Percentiles rank a stretch among this genome's conserved stretches.
These are phyloP conservation scores for Tipula unca DNA, from an alignment of 2,888 invertebrate genomes.

Conservation along the genomic window DNA sequence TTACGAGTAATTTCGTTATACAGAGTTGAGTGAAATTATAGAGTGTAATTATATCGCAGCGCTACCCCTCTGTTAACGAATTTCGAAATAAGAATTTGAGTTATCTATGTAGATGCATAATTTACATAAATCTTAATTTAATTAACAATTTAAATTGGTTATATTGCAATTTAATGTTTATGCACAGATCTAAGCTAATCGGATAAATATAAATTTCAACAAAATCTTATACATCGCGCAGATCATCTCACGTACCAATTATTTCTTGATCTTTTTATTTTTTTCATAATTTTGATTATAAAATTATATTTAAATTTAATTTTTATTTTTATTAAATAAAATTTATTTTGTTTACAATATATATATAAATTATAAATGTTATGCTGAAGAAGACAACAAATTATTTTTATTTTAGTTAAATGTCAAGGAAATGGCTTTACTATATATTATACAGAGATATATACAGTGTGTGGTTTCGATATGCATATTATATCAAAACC, in stretches of 20 bases:
- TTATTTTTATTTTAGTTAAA: neutral
- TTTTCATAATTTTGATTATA: neutral
- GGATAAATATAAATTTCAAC: neutral
- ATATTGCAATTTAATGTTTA: neutral
- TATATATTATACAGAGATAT: neutral
- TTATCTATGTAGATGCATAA: neutral
- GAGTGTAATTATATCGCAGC: no score
- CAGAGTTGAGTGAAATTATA: no score
- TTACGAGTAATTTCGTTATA: no score
- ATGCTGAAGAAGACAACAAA: neutral
- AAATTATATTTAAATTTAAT: neutral
- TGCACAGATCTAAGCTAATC: neutral
- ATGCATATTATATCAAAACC: neutral
- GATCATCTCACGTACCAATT: slow-evolving; percentile 1
- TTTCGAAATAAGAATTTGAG: neutral
- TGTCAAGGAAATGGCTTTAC: neutral
- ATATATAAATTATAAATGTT: neutral
- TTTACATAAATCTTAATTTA: neutral
- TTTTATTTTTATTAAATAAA: neutral
- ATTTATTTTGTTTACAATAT: neutral
- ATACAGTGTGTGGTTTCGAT: neutral
- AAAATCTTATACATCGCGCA: neutral
- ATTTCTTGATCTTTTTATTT: neutral
- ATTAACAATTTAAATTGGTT: neutral
- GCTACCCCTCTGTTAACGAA: no score